phyloP scores from a whole-genome alignment of 92 coral and sea anemone species.

The Actinernus sp. region DNA sequence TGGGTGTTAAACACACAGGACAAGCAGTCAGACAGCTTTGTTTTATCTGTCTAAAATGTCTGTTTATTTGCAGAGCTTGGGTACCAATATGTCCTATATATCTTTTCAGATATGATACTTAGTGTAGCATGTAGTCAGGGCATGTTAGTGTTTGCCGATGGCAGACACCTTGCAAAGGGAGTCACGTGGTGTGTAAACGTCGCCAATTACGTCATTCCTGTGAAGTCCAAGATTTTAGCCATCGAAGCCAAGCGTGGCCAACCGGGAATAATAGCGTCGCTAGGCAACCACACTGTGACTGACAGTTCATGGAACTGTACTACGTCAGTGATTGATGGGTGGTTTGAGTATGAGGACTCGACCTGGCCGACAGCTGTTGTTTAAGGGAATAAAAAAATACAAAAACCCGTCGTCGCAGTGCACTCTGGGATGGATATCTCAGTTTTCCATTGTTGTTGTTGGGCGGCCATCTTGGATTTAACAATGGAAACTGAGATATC shows the following conservation, averaged over 20 bases:
- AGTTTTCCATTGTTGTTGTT: too few relatives aligned
- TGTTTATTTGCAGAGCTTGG: not conserved
- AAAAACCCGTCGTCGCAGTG: not conserved
- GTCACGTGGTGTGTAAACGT: not conserved
- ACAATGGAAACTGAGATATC: too few relatives aligned
- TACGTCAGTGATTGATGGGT: not conserved
- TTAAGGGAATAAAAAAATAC: conserved; percentile 9
- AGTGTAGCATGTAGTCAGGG: conserved; percentile 21
- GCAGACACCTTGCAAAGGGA: not conserved
- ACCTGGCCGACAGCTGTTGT: conserved; percentile 21
- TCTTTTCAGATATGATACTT: conserved; percentile 2
- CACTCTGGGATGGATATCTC: not conserved
- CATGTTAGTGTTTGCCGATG: conserved; percentile 15
- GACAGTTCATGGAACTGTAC: conserved; percentile 37
- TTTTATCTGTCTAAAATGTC: too few relatives aligned
- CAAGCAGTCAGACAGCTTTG: too few relatives aligned
- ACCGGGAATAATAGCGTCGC: conserved; percentile 40
- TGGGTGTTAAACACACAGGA: too few relatives aligned
- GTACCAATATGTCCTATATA: not conserved
- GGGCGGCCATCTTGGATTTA: too few relatives aligned
- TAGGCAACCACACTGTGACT: conserved; percentile 16
- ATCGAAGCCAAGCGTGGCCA: conserved; percentile 27
- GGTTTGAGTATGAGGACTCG: conserved; percentile 14
- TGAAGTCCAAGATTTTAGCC: conserved; percentile 8
- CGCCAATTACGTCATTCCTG: not conserved